These are phyloP conservation scores for Neoscelio sp. DNA, from an alignment of 2,888 invertebrate species.

Conservation along the genomic window DNA sequence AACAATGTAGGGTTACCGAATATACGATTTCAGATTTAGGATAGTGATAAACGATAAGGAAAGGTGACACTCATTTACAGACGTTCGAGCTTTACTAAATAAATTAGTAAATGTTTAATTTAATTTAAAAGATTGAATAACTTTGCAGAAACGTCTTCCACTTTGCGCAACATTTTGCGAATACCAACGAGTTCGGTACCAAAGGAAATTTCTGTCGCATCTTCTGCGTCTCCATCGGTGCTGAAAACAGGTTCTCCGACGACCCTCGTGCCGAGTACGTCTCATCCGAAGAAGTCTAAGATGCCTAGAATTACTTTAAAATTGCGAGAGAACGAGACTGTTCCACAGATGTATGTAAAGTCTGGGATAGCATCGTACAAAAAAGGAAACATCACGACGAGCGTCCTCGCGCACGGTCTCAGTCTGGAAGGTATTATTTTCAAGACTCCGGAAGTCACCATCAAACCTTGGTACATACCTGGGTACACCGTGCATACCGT, in stretches of 20 bases:
- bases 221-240: conserved; percentile 13
- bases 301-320: conserved; percentile 76
- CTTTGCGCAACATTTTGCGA: conserved; percentile 36
- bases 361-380: conserved; percentile 79
- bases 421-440: conserved; percentile 79
- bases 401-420: conserved; percentile 76
- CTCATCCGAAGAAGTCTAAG: conserved; percentile 66
- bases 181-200: conserved; percentile 25
- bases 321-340: conserved; percentile 76
- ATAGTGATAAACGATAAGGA: too few species aligned
- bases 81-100: too few species aligned
- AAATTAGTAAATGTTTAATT: too few species aligned
- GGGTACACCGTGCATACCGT: neutral
- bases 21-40: too few species aligned
- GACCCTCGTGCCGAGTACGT: conserved; percentile 21
- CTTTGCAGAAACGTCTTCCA: conserved; percentile 48
- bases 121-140: neutral
- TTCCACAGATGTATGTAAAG: conserved; percentile 78
- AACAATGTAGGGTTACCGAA: too few species aligned
- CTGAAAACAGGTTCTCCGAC: conserved; percentile 21
- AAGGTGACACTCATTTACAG: too few species aligned
- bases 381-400: conserved; percentile 79
- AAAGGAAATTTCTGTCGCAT: conserved; percentile 21
- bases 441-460: conserved; percentile 78
- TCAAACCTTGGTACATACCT: conserved; percentile 81